Evolutionary conservation across 2,888 invertebrate genomes (phyloP).

Genomic region (Caenorhabditis sp.): DNA sequence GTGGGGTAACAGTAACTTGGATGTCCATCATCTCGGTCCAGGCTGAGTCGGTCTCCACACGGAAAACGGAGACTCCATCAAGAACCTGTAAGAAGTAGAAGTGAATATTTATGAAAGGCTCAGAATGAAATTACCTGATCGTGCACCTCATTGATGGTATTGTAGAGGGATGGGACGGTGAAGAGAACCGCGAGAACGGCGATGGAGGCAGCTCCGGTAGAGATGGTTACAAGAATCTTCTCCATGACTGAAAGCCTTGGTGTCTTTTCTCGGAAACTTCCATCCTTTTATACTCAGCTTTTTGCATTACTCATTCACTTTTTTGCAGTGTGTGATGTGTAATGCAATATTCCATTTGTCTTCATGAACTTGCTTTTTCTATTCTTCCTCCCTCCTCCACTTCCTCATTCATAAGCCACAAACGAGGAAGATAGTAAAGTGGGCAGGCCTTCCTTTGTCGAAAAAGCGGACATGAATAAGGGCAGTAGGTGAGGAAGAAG

Average conservation of each 20-base stretch:
- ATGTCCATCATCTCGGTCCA: slow-evolving; percentile 82
- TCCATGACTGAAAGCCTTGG: slow-evolving; percentile 65
- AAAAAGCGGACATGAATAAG: slow-evolving; percentile 48
- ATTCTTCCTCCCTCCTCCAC: slow-evolving; percentile 27
- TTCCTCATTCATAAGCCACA: slow-evolving; percentile 60
- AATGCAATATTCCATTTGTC: slow-evolving; percentile 59
- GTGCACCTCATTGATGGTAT: slow-evolving; percentile 78
- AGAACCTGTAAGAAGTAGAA: slow-evolving; percentile 55
- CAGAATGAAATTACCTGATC: slow-evolving; percentile 63
- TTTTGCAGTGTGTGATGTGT: slow-evolving; percentile 42
- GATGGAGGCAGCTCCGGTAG: slow-evolving; percentile 71
- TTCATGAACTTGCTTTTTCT: slow-evolving; percentile 56
- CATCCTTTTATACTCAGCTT: slow-evolving; percentile 43
- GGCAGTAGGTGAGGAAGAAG: slow-evolving; percentile 47
- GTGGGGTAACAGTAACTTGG: slow-evolving; percentile 81
- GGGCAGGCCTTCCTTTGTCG: slow-evolving; percentile 35
- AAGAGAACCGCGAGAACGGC: slow-evolving; percentile 77
- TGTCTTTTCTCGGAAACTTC: slow-evolving; percentile 10
- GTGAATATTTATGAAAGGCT: neutral
- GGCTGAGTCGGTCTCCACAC: slow-evolving; percentile 81
- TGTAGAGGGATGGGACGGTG: slow-evolving; percentile 77
- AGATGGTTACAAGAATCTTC: slow-evolving; percentile 68
- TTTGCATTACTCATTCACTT: slow-evolving; percentile 46
- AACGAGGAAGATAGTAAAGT: slow-evolving; percentile 58
- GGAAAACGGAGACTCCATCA: slow-evolving; percentile 80